Percentiles rank a stretch among this genome's conserved stretches.
phyloP scores from a whole-genome alignment of 2,888 invertebrate genomes.

The Polyploca ridens region DNA sequence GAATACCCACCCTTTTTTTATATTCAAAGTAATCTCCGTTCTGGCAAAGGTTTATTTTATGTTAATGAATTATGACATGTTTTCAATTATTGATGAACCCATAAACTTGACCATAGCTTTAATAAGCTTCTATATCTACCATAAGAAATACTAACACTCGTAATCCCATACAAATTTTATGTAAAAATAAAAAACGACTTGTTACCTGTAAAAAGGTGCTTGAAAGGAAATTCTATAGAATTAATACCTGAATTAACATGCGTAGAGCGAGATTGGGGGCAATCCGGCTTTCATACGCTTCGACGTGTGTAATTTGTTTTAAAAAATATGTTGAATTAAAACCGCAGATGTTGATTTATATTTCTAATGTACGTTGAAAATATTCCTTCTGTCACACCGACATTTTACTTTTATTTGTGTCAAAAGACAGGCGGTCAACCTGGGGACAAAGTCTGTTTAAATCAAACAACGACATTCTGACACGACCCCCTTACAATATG shows the following conservation, averaged over 20 bases:
- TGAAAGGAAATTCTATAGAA: slow-evolving; percentile 1
- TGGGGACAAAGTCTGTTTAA: no score
- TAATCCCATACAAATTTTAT: no score
- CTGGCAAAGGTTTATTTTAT: no score
- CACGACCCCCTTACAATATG: background rate
- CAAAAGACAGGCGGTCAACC: no score
- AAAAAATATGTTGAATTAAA: background rate
- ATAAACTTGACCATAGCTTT: no score
- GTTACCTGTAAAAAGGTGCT: background rate
- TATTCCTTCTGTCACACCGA: slow-evolving; percentile 25
- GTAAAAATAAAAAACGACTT: background rate
- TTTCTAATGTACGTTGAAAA: slow-evolving; percentile 25
- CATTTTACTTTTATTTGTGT: no score
- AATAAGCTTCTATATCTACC: no score
- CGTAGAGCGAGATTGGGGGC: background rate
- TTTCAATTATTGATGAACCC: no score
- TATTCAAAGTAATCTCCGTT: no score
- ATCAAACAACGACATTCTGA: no score
- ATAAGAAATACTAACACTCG: background rate
- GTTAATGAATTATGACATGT: no score
- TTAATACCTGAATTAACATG: slow-evolving; percentile 9
- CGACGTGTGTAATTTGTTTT: background rate
- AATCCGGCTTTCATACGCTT: slow-evolving; percentile 6
- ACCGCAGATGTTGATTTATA: slow-evolving; percentile 7
- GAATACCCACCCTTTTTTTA: no score